Evolutionary conservation across 2,797 vertebrate species (phyloP).

Genomic region (Allobates femoralis): DNA sequence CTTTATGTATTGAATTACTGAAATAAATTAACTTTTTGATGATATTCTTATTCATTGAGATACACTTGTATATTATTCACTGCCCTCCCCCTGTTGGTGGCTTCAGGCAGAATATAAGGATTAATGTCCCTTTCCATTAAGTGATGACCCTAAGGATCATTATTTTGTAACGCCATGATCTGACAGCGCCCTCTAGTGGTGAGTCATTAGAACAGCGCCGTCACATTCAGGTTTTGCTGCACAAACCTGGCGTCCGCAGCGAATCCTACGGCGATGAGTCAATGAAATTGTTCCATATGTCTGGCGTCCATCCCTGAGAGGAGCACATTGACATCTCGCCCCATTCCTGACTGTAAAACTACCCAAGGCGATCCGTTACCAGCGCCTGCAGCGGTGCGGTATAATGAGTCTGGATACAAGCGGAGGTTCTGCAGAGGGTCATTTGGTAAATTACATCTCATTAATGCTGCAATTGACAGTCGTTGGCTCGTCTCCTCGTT

Average conservation of each 20-base stretch:
- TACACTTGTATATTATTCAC: too few species aligned
- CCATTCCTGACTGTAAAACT: background rate
- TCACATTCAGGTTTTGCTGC: background rate
- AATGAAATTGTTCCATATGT: background rate
- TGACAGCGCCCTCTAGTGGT: background rate
- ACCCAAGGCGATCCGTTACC: background rate
- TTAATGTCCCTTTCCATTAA: too few species aligned
- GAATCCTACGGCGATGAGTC: background rate
- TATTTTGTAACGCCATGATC: too few species aligned
- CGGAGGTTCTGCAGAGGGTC: background rate
- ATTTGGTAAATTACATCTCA: background rate
- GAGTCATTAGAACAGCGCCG: background rate
- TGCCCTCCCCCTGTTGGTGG: too few species aligned
- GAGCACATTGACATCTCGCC: background rate
- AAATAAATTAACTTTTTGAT: too few species aligned
- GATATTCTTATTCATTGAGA: too few species aligned
- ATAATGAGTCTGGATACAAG: background rate
- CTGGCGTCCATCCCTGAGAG: background rate
- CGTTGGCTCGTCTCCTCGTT: slow-evolving; percentile 8
- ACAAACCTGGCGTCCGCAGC: background rate
- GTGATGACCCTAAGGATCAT: too few species aligned
- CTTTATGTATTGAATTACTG: too few species aligned
- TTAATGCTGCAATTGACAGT: background rate
- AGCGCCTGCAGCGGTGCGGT: background rate
- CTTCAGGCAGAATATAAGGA: too few species aligned